Base-by-base conservation (phyloP, 2,797 vertebrate species). In the Sparus aurata region DNA sequence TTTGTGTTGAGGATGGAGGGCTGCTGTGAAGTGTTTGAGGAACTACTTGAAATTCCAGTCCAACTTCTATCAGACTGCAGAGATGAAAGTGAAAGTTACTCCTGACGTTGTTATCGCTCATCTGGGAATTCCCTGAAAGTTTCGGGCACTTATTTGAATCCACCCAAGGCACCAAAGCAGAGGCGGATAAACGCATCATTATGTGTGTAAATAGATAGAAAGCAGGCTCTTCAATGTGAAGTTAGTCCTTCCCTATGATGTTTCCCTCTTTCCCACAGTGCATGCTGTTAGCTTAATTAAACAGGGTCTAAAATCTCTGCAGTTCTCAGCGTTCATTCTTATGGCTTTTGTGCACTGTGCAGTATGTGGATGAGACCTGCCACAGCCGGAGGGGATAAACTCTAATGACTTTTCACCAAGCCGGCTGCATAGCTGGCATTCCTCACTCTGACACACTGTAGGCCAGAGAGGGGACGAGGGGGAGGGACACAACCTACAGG, bases 371-470 rank as follows among this genome's bases (percentile, higher is more conserved):
- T 63, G 80, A 52, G 83, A 90, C 85, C 85, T 86, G 83, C 83
- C 82, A 58, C 79, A 82, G 87, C 90, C 87, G 73, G 81, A 83
- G 81, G 85, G 87, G 79, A 84, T 90, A 71, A 79, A 79, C 80
- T 87, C 79, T 87, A 91, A 92, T 92, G 89, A 89, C 87, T 93
- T 93, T 93, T 91, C 79, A 90, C 90, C 87, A 86, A 88, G 83
- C 85, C 13, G 38, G 41, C 85, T 87, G 91, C 94, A 94, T 95
- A 90, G 80, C 85, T 92, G 78, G 69, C 87, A 95, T 95, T 95
- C 93, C 86, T 91, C 69, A 23, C 69, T 80, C 77, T 86, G 82
- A 87, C 82, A 77, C 84, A 80, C 83, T 76, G 82, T 86, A 72
- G 82, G 80, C 72, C 41, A 16, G 64, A 63, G 79, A 65, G 58